Conservation (phyloP, 2,797 vertebrate species). For the Apogon hyalosoma region DNA sequence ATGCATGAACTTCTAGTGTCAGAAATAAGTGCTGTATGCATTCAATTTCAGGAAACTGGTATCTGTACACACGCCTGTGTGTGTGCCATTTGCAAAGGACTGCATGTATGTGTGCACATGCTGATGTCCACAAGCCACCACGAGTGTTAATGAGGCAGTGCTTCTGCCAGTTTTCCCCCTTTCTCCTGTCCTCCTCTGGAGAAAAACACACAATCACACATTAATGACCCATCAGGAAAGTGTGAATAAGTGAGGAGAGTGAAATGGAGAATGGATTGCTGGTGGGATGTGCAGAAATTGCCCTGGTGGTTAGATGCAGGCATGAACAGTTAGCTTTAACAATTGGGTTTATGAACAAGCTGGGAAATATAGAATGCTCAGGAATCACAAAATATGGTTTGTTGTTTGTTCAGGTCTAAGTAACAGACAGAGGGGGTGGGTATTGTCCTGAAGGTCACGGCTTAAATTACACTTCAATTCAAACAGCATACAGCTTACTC, state of each 20-base stretch:
- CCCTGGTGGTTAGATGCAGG: slow-evolving; percentile 16
- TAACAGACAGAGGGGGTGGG: slow-evolving; percentile 22
- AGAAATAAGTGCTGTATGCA: slow-evolving; percentile 36
- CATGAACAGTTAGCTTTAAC: slow-evolving; percentile 37
- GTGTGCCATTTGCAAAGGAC: slow-evolving; percentile 16
- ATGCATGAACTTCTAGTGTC: slow-evolving; percentile 26
- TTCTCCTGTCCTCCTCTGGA: slow-evolving; percentile 41
- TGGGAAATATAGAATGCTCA: slow-evolving; percentile 7
- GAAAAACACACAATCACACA: slow-evolving; percentile 59
- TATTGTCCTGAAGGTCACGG: background rate
- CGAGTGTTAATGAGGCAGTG: slow-evolving; percentile 62
- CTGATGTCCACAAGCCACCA: slow-evolving; percentile 39
- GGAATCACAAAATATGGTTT: slow-evolving; percentile 22
- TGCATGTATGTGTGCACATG: slow-evolving; percentile 27
- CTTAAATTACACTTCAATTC: no score
- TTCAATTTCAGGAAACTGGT: slow-evolving; percentile 31
- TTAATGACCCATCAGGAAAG: slow-evolving; percentile 61
- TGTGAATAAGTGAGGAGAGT: slow-evolving; percentile 47
- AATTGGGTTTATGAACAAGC: slow-evolving; percentile 58
- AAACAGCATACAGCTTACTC: slow-evolving; percentile 1
- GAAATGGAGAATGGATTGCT: slow-evolving; percentile 19
- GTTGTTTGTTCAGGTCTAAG: slow-evolving; percentile 25
- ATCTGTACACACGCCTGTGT: background rate
- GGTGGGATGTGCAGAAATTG: slow-evolving; percentile 10
- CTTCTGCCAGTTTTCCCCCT: slow-evolving; percentile 22